Evolutionary conservation across 2,888 invertebrate genomes (phyloP), one percentile per base, ranked within the genome.

Genomic region (Metacarcinus magister): DNA sequence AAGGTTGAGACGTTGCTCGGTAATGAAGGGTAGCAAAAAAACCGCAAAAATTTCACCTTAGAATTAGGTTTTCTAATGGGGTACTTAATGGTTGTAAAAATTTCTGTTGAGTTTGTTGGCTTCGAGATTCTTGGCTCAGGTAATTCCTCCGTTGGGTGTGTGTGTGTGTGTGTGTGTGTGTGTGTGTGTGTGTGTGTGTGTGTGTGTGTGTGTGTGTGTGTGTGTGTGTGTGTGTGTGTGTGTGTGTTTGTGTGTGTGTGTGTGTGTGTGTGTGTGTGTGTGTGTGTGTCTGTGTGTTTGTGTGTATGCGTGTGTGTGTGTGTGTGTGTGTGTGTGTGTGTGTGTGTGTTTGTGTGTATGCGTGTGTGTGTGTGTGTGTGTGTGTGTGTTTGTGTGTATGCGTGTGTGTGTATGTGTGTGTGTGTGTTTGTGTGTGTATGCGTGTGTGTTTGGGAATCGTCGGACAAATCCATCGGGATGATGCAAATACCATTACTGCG

Each of bases 161-260:
- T 67, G 67, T 23, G n/a, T 23, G n/a, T n/a, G n/a, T n/a, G 23
- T 60, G 93, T 93, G 28, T 8, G 93, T 60, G 32, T 60, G 39
- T n/a, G 54, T 93, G 93, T 93, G 54, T 60, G 60, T 93, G 32
- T 60, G 60, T 28, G 54, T 48, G 60, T 93, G 39, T 93, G 93
- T 93, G 93, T 93, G 60, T 93, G 93, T 93, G 93, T 93, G 93
- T 93, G 93, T 93, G 60, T 93, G 54, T 60, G 60, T 93, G 93
- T 93, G 93, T 93, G 93, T 93, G 93, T 93, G 93, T 93, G 93
- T 93, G 93, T 60, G 93, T 93, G 93, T 60, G 60, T 93, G 93
- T 60, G 93, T 93, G 93, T 93, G 93, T 60, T 60, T 93, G 93
- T 60, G 93, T 93, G 93, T 46, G 92, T 92, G 92, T 46, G 48